phyloP scores from a whole-genome alignment of 1,140 invertebrate species.

The Drosophila virilis region DNA sequence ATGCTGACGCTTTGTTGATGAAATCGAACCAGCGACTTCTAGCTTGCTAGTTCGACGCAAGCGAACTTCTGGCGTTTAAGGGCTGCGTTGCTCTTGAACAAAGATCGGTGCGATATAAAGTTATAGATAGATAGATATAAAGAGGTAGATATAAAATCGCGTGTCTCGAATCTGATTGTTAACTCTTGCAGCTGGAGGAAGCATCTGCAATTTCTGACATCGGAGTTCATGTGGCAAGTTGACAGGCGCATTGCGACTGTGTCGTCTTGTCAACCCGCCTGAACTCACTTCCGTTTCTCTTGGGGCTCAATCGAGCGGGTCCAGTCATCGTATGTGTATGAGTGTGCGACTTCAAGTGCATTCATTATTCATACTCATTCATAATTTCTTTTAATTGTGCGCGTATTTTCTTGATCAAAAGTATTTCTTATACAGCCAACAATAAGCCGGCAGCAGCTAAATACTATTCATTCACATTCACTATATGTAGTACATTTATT shows the following conservation, averaged over 20 bases:
- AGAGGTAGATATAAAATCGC: background rate
- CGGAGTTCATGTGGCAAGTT: conserved; percentile 31
- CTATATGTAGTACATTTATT: conserved; percentile 49
- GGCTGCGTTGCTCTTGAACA: too few relatives aligned
- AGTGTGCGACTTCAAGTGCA: conserved; percentile 58
- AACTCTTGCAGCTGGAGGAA: background rate
- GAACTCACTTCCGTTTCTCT: conserved; percentile 72
- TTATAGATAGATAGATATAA: too few relatives aligned
- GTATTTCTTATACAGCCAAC: conserved; percentile 14
- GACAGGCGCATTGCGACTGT: background rate
- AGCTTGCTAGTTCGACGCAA: too few relatives aligned
- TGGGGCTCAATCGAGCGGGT: conserved; percentile 24
- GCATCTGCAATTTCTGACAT: background rate
- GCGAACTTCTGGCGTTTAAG: too few relatives aligned
- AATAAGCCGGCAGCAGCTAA: conserved; percentile 51
- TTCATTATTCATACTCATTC: conserved; percentile 68
- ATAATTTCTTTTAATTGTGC: conserved; percentile 78
- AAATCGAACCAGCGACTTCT: too few relatives aligned
- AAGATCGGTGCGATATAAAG: too few relatives aligned
- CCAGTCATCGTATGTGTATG: background rate
- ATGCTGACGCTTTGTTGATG: too few relatives aligned
- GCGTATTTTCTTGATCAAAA: conserved; percentile 23
- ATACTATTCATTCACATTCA: conserved; percentile 73
- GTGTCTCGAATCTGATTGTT: background rate
- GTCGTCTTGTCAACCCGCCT: conserved; percentile 42